Evolutionary conservation across 2,113 vertebrate species (phyloP), one percentile per base, ranked within the genome.

Genomic region (Cyprinus carpio): DNA sequence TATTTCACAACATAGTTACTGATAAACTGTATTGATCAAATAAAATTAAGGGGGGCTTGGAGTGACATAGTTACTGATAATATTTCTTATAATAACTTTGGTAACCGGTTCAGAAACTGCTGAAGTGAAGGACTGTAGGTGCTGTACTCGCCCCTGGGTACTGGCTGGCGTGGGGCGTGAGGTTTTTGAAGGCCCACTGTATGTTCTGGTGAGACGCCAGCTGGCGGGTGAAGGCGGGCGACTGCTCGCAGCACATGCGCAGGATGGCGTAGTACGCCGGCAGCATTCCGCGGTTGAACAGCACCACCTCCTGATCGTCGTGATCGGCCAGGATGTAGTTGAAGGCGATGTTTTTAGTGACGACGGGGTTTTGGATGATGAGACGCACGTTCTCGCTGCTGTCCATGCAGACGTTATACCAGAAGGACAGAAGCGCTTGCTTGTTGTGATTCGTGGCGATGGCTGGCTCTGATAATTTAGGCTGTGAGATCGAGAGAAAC

Each of bases 361-460:
- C 98, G 91, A 98, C 96, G 0, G 98, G 97, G 92, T 99, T 99
- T 94, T 99, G 98, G 87, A 99, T 97, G 92, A 99, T 98, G 91
- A 99, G 96, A 79, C 98, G 96, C 12, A 99, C 97, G 78, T 99
- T 99, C 95, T 99, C 98, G 0, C 97, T 95, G 86, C 98, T 99
- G 88, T 99, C 98, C 76, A 98, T 96, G 25, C 98, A 99, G 86
- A 99, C 97, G 27, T 99, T 99, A 90, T 99, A 98, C 98, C 98
- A 99, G 94, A 99, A 99, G 67, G 97, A 99, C 86, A 99, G 95
- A 91, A 99, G 95, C 74, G 97, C 97, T 94, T 99, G 98, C 91
- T 99, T 99, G 93, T 99, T 99, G 95, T 99, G 98, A 95, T 99
- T 99, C 90, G 98, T 99, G 93, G 98, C 97, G 85, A 99, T 99